Conservation (phyloP, 2,888 invertebrate species). For the Phanerotoma sp. region DNA sequence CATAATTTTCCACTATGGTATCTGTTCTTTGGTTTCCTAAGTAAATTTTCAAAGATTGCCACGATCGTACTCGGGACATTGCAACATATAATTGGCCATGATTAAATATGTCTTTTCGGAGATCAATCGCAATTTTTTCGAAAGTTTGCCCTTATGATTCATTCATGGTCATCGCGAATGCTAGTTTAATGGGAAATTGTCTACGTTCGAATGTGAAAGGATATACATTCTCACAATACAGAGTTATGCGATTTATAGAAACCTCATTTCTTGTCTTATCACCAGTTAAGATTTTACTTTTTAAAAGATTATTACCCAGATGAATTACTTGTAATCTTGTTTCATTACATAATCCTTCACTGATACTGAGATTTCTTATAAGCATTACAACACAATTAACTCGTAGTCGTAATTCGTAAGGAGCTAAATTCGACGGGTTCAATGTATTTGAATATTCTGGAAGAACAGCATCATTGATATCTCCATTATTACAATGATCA, state of each 20-base stretch:
- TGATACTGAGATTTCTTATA: not conserved
- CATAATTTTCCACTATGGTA: too few species aligned
- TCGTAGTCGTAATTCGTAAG: not conserved
- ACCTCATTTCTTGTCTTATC: not conserved
- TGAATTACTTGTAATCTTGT: constrained; percentile 24
- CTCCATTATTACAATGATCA: not conserved
- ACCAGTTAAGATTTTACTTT: constrained; percentile 29
- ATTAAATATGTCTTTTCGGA: constrained; percentile 27
- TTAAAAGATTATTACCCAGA: constrained; percentile 4
- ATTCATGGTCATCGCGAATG: constrained; percentile 35
- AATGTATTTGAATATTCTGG: constrained; percentile 4
- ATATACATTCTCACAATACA: not conserved
- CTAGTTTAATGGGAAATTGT: constrained; percentile 33
- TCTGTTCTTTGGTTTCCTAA: too few species aligned
- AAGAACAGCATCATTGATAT: not conserved
- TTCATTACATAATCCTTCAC: constrained; percentile 6
- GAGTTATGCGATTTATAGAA: too few species aligned
- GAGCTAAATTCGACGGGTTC: constrained; percentile 5
- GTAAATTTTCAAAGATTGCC: too few species aligned
- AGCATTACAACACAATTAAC: not conserved
- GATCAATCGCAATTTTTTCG: constrained; percentile 26
- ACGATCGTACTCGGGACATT: not conserved
- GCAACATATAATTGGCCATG: constrained; percentile 34
- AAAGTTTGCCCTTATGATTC: constrained; percentile 32
- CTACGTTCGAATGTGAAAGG: constrained; percentile 8